Evolutionary conservation across 2,113 vertebrate genomes (phyloP).

Genomic region (Tragelaphus scriptus): DNA sequence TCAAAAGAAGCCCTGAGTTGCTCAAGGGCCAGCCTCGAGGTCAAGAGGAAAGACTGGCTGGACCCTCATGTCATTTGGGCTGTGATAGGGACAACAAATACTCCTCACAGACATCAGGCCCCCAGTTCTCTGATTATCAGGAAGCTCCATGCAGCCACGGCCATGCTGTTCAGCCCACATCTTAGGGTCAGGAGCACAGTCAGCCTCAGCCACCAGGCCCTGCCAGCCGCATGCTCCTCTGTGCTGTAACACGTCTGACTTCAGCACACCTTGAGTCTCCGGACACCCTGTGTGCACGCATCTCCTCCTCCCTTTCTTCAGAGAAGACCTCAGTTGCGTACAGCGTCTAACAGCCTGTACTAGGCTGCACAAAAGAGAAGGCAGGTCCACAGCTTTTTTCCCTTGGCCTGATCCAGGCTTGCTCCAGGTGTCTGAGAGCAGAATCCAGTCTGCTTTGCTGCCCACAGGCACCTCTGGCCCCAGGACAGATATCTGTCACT

Average conservation of each 20-base stretch:
- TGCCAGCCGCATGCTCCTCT: rapidly evolving
- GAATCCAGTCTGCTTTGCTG: not conserved
- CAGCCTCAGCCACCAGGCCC: not conserved
- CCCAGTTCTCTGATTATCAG: not conserved
- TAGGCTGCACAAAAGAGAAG: not conserved
- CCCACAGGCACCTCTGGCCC: not conserved
- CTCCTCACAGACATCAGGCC: not conserved
- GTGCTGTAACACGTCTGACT: not conserved
- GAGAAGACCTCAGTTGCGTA: not conserved
- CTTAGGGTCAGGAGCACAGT: rapidly evolving
- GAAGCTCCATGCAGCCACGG: rapidly evolving
- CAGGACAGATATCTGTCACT: not conserved
- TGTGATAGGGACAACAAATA: not conserved
- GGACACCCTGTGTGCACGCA: rapidly evolving
- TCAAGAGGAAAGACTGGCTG: not conserved
- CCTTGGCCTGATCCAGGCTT: not conserved
- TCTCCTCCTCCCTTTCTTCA: not conserved
- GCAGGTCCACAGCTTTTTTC: not conserved
- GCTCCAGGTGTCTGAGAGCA: not conserved
- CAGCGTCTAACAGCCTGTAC: not conserved
- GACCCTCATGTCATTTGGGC: not conserved
- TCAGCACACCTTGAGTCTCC: not conserved
- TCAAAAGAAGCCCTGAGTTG: rapidly evolving
- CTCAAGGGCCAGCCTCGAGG: not conserved
- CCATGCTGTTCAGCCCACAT: not conserved